Evolutionary conservation across 37 sponge, comb jelly and placozoan species (phyloP), one percentile per base, ranked within the genome.

Genomic region (Aphrocallistes beatrix): DNA sequence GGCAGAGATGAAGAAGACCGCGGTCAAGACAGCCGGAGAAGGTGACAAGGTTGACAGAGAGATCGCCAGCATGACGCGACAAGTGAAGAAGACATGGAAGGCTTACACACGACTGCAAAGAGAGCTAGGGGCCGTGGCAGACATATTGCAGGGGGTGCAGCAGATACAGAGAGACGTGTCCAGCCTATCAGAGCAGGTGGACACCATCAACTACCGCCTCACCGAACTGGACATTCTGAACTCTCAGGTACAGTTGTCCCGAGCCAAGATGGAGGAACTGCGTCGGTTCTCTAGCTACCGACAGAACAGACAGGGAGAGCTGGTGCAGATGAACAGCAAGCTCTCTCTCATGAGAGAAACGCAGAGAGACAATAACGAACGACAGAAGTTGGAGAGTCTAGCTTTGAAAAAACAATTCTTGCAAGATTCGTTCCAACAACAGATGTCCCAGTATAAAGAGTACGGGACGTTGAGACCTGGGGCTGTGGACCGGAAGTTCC

Each of bases 401-500:
- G 75, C 21, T 13, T 6, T 32, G 75, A 60, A 60, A 13, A 19
- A 60, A 30, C 25, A 30, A 13, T 60, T 60, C 34, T 13, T 60
- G 34, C 28, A 21, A 1, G 75, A 60, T 25, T 60, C 75, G 8
- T 60, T 60, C 75, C 75, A 60, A 13, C 75, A 60, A 13, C 75
- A 60, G 21, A 60, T 60, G 75, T 19, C 3, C 6, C 75, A 60
- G 34, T 60, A 60, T 30, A 60, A 60, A 13, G 75, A 60, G 75
- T 60, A 60, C 34, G 75, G 75, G 28, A 60, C 75, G 3, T 13
- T 60, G 3, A 60, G 75, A 60, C 75, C 75, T 25, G 75, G 75
- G 75, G n/a, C n/a, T 8, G 75, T 60, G 17, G 75, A 60, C 34
- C 25, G 75, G 75, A 60, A 60, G 75, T 60, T 60, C 75, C 75